Conservation (phyloP, 2,113 vertebrate species). For the Protobothrops mucrosquamatus region DNA sequence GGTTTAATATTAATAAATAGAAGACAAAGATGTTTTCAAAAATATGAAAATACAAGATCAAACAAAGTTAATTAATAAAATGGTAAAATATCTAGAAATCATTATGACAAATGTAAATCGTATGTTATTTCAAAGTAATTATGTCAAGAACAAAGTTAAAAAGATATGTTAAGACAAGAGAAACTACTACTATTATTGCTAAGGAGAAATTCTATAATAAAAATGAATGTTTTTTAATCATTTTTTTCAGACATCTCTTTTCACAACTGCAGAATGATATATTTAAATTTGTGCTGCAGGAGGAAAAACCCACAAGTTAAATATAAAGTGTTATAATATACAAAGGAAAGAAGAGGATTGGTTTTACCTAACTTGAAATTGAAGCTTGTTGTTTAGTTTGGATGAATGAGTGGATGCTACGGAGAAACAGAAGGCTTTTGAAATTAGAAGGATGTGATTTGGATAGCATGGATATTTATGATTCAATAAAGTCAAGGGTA, state of each 20-base stretch:
- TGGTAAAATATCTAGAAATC: neutral
- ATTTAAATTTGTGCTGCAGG: neutral
- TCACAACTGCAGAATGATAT: neutral
- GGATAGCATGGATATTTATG: neutral
- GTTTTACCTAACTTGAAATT: neutral
- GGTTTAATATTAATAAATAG: neutral
- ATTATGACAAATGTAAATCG: too few relatives aligned
- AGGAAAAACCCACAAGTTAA: neutral
- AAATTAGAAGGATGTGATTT: neutral
- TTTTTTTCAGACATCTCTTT: neutral
- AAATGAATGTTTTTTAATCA: neutral
- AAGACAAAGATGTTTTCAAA: neutral
- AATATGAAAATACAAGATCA: neutral
- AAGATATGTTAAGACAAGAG: neutral
- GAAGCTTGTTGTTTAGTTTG: neutral
- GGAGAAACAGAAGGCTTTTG: neutral
- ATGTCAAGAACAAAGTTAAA: neutral
- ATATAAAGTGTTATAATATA: neutral
- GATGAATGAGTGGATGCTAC: neutral
- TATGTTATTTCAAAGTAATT: neutral
- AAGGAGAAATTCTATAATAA: neutral
- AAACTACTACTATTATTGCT: neutral
- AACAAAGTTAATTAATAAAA: too few relatives aligned
- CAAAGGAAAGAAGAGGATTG: neutral
- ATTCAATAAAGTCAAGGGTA: neutral